Conservation (phyloP, 2,113 vertebrate species). For the Trematocara macrostoma region DNA sequence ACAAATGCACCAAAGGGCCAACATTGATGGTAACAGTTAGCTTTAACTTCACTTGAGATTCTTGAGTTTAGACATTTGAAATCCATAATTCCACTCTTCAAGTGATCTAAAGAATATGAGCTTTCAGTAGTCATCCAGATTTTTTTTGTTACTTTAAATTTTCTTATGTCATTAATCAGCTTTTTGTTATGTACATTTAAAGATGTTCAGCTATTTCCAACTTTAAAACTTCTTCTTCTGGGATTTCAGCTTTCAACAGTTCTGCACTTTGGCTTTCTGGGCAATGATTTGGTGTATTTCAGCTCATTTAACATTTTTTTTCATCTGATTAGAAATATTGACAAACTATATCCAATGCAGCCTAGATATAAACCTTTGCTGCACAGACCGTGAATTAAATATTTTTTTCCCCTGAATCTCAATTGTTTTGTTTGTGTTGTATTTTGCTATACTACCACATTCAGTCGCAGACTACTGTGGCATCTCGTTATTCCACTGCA, state of each 20-base stretch:
- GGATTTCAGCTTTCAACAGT: not conserved
- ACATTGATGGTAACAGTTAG: not conserved
- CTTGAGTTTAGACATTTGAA: not conserved
- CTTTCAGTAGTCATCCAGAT: not conserved
- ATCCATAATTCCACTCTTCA: not conserved
- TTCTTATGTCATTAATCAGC: not conserved
- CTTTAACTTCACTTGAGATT: not conserved
- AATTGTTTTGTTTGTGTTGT: not conserved
- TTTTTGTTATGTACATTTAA: not conserved
- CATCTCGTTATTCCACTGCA: not conserved
- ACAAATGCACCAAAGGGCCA: not conserved
- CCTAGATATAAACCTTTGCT: not conserved
- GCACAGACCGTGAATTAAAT: not conserved
- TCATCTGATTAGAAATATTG: not conserved
- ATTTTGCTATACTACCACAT: not conserved
- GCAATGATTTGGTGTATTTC: not conserved
- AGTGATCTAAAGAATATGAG: not conserved
- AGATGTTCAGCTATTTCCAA: not conserved
- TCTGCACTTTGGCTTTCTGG: not conserved
- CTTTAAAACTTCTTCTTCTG: not conserved
- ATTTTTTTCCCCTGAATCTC: accelerated
- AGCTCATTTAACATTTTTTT: not conserved
- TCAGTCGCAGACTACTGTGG: not conserved
- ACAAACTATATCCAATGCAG: not conserved
- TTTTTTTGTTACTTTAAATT: not conserved